Evolutionary conservation across 1,140 invertebrate species (phyloP).

Genomic region (Berghia stephanieae): DNA sequence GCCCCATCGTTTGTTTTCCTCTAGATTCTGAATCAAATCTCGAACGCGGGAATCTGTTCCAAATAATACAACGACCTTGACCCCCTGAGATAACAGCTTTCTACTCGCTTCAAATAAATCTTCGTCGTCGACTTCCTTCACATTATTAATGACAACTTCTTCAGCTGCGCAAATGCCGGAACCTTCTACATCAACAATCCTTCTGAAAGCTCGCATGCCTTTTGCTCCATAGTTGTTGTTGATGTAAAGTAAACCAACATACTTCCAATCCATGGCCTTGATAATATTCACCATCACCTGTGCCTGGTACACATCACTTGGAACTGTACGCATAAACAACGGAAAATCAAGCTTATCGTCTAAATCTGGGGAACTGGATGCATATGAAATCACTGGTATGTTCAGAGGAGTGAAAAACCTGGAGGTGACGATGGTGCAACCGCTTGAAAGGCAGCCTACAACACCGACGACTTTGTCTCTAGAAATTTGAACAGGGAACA

Average conservation of each 20-base stretch:
- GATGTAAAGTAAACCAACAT: constrained; percentile 55
- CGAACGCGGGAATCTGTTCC: constrained; percentile 76
- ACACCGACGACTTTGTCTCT: constrained; percentile 47
- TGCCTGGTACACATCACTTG: constrained; percentile 70
- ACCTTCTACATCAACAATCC: constrained; percentile 57
- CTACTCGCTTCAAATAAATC: constrained; percentile 33
- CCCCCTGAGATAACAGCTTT: constrained; percentile 27
- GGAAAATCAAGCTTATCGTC: constrained; percentile 58
- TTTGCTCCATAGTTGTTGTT: constrained; percentile 70
- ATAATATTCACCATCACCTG: constrained; percentile 76
- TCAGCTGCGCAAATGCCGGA: constrained; percentile 73
- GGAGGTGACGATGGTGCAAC: constrained; percentile 47
- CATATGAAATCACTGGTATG: constrained; percentile 72
- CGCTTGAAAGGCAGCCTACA: constrained; percentile 51
- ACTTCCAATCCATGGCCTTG: constrained; percentile 61
- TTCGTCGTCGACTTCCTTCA: constrained; percentile 56
- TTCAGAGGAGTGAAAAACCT: constrained; percentile 42
- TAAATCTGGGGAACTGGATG: constrained; percentile 52
- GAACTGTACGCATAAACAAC: constrained; percentile 59
- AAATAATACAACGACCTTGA: constrained; percentile 76
- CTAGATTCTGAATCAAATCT: constrained; percentile 66
- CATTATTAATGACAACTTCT: constrained; percentile 65
- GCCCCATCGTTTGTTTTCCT: constrained; percentile 54
- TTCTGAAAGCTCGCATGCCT: constrained; percentile 48
- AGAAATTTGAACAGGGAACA: constrained; percentile 12